phyloP scores from a whole-genome alignment of 2,113 vertebrate species.

The Turdus rufiventris region DNA sequence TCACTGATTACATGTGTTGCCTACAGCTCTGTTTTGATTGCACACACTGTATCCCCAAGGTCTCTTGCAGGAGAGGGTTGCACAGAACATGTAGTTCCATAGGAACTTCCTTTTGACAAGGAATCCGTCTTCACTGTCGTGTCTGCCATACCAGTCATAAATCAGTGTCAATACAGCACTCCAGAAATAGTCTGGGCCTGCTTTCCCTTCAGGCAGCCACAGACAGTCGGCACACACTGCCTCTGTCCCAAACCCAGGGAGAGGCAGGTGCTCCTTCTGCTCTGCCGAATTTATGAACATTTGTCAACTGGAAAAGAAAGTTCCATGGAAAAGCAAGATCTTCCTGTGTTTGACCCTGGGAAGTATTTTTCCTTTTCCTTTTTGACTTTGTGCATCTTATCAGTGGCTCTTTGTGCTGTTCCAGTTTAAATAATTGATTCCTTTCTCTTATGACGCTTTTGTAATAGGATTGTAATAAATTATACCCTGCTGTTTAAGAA shows the following conservation, averaged over 20 bases:
- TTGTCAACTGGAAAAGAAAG: slow-evolving; percentile 13
- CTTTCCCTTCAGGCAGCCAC: background rate
- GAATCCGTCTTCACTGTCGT: background rate
- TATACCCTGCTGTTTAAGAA: slow-evolving; percentile 7
- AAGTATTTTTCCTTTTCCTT: background rate
- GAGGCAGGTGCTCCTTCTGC: background rate
- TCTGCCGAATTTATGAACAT: background rate
- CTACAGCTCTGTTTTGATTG: slow-evolving; percentile 13
- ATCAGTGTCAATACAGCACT: background rate
- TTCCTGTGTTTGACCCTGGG: background rate
- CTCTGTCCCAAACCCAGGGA: background rate
- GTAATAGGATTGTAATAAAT: slow-evolving; percentile 26
- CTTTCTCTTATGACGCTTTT: background rate
- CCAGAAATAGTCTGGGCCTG: slow-evolving; percentile 1
- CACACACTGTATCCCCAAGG: background rate
- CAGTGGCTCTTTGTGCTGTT: background rate
- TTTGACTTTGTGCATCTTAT: background rate
- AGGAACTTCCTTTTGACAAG: background rate
- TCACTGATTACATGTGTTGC: slow-evolving; percentile 2
- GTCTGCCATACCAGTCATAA: slow-evolving; percentile 29
- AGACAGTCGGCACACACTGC: background rate
- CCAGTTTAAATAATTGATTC: slow-evolving; percentile 16
- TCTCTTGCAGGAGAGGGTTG: background rate
- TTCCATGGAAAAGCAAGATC: background rate
- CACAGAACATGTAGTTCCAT: background rate